Conservation (phyloP, 2,113 vertebrate genomes). For the Ptilonorhynchus violaceus region DNA sequence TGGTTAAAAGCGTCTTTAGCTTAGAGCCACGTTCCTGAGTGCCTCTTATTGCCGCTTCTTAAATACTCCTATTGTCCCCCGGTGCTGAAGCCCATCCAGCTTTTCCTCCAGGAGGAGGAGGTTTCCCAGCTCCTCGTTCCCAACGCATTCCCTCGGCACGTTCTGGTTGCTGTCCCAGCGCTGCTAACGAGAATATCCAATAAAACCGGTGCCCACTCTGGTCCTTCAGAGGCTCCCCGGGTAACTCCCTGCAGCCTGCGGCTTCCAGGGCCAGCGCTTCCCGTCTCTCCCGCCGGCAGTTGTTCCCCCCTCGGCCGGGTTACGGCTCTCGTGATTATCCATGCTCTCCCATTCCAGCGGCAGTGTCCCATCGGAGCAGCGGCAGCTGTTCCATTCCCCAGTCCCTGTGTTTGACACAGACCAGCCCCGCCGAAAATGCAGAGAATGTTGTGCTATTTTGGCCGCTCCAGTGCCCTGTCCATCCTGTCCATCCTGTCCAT, state of each 20-base stretch:
- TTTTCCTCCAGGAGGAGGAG: not conserved
- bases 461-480: not conserved
- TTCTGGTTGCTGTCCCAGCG: not conserved
- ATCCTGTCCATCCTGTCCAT: not conserved
- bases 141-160: not conserved
- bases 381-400: not conserved
- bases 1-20: not conserved
- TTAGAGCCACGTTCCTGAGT: not conserved
- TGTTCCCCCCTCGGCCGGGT: not conserved
- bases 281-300: not conserved
- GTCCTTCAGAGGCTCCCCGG: not conserved
- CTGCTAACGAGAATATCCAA: not conserved
- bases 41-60: not conserved
- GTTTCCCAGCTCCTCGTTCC: fast-evolving
- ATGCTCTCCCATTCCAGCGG: not conserved
- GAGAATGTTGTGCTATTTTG: not conserved
- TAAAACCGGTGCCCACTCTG: not conserved
- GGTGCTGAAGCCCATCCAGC: not conserved
- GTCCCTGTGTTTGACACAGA: not conserved
- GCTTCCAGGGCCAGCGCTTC: not conserved
- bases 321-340: not conserved
- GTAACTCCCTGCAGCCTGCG: not conserved
- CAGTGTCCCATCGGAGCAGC: not conserved
- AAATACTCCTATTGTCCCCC: not conserved
- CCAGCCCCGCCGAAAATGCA: not conserved